Evolutionary conservation across 2,113 vertebrate species (phyloP), one percentile per base, ranked within the genome.

Genomic region (Geococcyx californianus): DNA sequence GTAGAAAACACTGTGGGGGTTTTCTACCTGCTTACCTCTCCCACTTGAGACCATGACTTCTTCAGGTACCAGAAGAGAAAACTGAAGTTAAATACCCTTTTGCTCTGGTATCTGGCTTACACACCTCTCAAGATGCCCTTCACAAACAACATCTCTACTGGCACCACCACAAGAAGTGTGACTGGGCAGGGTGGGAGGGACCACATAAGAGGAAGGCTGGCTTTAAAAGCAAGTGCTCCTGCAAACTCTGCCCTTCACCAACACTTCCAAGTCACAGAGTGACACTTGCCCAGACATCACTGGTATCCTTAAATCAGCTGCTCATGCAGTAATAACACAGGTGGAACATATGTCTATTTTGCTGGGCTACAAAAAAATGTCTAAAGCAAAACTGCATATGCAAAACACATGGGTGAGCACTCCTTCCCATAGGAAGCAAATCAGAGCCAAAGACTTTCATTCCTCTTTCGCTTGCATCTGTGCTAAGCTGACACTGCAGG

Each of bases 151-250:
- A 21, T 9, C 31, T 31, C 40, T 76, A 13, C 7, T 3, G 23
- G 54, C 20, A 52, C 9, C 18, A 11, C 38, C 0, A 0, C 36
- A 87, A n/a, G 59, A 69, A 34, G n/a, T 1, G 11, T 3, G 20
- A 34, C 24, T 2, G 5, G 34, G 55, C 29, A 23, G 68, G 40
- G 12, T 54, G 76, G 58, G 31, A 62, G 33, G 29, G 40, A 87
- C 13, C 6, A 34, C 2, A 2, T 15, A 33, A 47, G 28, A 42
- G 7, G 42, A 63, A 28, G 25, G 16, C 11, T 75, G 56, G 60
- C 18, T 72, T 60, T 3, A 47, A 2, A 1, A 80, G 5, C 9
- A 49, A 81, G 24, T 11, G 7, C 23, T 74, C 17, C 64, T 62
- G 31, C 24, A 68, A 81, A 54, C 26, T 2, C 10, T 42, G 36